phyloP scores from a whole-genome alignment of 37 sponge, comb jelly and placozoan genomes.

The Crambe crambe region DNA sequence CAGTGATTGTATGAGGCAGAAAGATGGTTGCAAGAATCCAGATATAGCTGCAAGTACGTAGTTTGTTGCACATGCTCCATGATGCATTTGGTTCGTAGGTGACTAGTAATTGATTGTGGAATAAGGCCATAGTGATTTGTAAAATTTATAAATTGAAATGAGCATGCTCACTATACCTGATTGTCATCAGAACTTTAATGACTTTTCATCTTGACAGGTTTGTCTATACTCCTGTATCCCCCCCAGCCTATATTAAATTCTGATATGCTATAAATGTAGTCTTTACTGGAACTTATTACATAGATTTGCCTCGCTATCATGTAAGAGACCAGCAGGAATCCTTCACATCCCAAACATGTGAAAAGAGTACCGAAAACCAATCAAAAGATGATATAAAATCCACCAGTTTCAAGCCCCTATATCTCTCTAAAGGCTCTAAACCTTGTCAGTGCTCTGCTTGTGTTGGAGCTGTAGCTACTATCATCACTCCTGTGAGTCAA shows the following conservation, averaged over 20 bases:
- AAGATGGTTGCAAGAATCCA: too few relatives aligned
- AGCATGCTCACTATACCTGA: too few relatives aligned
- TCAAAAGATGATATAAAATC: not conserved
- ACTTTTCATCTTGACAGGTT: too few relatives aligned
- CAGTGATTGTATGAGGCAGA: not conserved
- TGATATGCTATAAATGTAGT: not conserved
- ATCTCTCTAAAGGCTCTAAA: slow-evolving; percentile 2
- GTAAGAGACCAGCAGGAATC: slow-evolving; percentile 12
- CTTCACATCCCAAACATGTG: not conserved
- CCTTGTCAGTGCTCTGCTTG: slow-evolving; percentile 78
- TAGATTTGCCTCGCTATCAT: slow-evolving; percentile 7
- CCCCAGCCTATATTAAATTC: too few relatives aligned
- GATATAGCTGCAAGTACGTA: not conserved
- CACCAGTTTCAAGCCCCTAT: slow-evolving; percentile 20
- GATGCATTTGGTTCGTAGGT: too few relatives aligned
- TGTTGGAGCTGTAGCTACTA: slow-evolving; percentile 66
- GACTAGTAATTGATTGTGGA: too few relatives aligned
- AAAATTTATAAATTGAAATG: too few relatives aligned
- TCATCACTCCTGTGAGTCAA: slow-evolving; percentile 44
- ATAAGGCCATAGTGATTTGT: too few relatives aligned
- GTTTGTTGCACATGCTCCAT: not conserved
- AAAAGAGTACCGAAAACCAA: not conserved
- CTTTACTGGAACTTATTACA: not conserved
- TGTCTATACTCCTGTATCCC: too few relatives aligned
- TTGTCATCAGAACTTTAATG: too few relatives aligned